Evolutionary conservation across 2,888 invertebrate species (phyloP).

Genomic region (Bruchidius siliquastri): DNA sequence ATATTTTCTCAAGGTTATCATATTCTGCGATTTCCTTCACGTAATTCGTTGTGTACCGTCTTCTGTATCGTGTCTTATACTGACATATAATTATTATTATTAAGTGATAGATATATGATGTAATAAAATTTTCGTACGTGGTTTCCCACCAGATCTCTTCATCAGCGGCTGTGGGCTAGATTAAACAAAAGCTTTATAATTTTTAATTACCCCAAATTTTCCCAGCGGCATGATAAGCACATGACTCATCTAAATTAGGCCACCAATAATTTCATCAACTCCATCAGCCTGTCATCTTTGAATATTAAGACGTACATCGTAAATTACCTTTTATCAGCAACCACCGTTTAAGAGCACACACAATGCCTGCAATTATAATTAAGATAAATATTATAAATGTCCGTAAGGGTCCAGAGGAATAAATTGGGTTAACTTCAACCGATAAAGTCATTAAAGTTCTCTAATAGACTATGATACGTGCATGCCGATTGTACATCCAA

Average conservation of each 20-base stretch:
- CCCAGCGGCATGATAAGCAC: background rate
- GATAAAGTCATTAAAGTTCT: background rate
- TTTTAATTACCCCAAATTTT: background rate
- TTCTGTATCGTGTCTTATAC: too few relatives aligned
- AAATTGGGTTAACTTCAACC: background rate
- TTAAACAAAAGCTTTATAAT: background rate
- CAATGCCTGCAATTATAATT: background rate
- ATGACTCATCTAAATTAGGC: background rate
- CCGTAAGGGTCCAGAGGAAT: background rate
- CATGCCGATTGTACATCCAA: background rate
- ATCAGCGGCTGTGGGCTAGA: background rate
- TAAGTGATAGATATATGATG: too few relatives aligned
- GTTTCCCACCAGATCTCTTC: background rate
- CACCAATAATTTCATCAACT: background rate
- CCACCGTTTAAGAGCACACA: background rate
- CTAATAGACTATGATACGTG: background rate
- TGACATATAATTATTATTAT: too few relatives aligned
- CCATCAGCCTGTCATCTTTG: background rate
- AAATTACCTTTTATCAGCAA: background rate
- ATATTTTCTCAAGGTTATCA: too few relatives aligned
- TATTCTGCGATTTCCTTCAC: too few relatives aligned
- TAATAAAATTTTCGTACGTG: background rate
- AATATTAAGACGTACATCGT: background rate
- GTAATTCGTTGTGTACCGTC: too few relatives aligned
- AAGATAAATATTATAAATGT: background rate